Percentiles rank a stretch among this genome's conserved stretches.
Evolutionary conservation across 1,140 invertebrate genomes (phyloP).

Genomic region (Drosophila lowei): DNA sequence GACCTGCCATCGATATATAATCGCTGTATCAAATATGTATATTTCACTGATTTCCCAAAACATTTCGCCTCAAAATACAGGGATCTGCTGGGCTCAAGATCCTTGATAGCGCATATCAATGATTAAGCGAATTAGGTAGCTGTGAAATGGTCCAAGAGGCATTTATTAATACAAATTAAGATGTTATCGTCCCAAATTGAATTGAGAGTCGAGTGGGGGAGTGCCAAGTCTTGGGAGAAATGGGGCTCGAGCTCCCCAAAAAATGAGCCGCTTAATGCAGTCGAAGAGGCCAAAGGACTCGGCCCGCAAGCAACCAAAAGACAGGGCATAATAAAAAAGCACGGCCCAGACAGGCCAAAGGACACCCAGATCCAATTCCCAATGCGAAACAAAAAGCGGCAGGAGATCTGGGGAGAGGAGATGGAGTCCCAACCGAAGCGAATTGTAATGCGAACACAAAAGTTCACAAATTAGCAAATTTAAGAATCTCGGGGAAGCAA

Average conservation of each 20-base stretch:
- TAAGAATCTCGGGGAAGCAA: slow-evolving; percentile 61
- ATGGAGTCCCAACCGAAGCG: slow-evolving; percentile 17
- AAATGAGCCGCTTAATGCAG: slow-evolving; percentile 75
- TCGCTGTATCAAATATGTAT: too few relatives aligned
- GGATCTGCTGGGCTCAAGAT: too few relatives aligned
- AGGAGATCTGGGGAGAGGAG: too few relatives aligned
- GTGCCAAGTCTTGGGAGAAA: too few relatives aligned
- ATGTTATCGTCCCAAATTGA: slow-evolving; percentile 78
- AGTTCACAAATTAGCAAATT: slow-evolving; percentile 81
- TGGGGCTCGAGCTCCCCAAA: slow-evolving; percentile 4
- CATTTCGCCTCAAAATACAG: too few relatives aligned
- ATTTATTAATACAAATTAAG: slow-evolving; percentile 80
- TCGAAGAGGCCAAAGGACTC: slow-evolving; percentile 31
- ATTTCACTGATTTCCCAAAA: too few relatives aligned
- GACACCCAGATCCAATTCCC: slow-evolving; percentile 53
- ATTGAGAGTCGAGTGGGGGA: slow-evolving; percentile 31
- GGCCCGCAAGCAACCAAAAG: slow-evolving; percentile 6
- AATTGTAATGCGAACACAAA: slow-evolving; percentile 78
- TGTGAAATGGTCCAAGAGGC: slow-evolving; percentile 51
- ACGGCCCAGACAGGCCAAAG: slow-evolving; percentile 19
- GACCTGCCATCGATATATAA: too few relatives aligned
- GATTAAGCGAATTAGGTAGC: slow-evolving; percentile 41
- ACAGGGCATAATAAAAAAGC: slow-evolving; percentile 4
- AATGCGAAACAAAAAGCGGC: slow-evolving; percentile 32
- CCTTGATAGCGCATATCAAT: slow-evolving; percentile 17